Evolutionary conservation across 2,888 invertebrate genomes (phyloP), one percentile per base, ranked within the genome.

Genomic region (Chelonus formosanus): DNA sequence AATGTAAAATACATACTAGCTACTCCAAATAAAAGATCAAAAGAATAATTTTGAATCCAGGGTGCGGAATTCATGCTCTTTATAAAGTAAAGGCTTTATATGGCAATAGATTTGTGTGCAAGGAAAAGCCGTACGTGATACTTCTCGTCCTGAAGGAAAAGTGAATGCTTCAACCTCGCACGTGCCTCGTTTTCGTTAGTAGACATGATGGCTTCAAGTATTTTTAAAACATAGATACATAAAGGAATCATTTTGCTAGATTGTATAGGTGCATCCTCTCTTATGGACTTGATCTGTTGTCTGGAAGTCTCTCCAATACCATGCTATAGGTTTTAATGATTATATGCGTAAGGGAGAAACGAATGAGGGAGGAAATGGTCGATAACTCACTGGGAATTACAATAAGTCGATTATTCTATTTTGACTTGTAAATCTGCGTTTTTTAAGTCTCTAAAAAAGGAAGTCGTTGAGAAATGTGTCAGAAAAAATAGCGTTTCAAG

Each of bases 181-280:
- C 71, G 71, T 71, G 71, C 70, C 70, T 70, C 67, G 70, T 68
- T 71, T 71, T 71, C 70, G 66, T 70, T 71, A 71, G 65, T 50
- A 64, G 65, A 44, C 35, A 43, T 56, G 55, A 40, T 40, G 20
- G 20, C 20, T 20, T 20, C 20, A 20, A 20, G 67, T 65, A 67
- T 65, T 65, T 63, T 67, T 56, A 63, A 66, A 67, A 40, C 40
- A 40, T 40, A 40, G 40, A 40, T 40, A 40, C 40, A 40, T 6
- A 40, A 40, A 20, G 20, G 20, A 20, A 20, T 20, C 20, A 20
- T 20, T 20, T 20, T 20, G 20, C 20, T 20, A 20, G 20, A 20
- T 36, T 36, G 56, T 66, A 56, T 61, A 55, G 55, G 61, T 65
- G 65, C 36, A 61, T 61, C 56, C 67, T 61, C 64, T 66, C 61